Conservation (phyloP, 2,797 vertebrate species). For the Carduelis carduelis region DNA sequence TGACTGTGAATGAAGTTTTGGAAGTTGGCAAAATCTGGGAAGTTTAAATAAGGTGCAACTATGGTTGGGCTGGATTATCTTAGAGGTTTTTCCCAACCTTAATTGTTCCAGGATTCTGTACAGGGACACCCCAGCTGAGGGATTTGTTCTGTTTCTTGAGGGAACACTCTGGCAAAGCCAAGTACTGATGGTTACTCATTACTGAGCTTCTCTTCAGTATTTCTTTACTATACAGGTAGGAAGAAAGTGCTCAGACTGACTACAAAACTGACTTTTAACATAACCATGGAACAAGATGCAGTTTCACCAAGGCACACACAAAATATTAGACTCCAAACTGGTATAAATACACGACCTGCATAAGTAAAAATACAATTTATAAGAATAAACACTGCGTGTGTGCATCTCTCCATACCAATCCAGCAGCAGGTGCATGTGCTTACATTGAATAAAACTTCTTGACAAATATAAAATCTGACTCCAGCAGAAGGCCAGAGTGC, state of each 20-base stretch:
- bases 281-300: rapidly evolving
- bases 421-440: rapidly evolving
- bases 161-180: neutral
- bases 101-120: too few relatives aligned
- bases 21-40: neutral
- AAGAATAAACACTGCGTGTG: neutral
- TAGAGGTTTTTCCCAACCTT: neutral
- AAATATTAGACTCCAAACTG: neutral
- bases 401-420: neutral
- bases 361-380: neutral
- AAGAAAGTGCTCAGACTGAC: neutral
- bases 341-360: too few relatives aligned
- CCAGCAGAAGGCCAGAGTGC: neutral
- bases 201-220: neutral
- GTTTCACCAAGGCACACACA: neutral
- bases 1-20: neutral
- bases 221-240: neutral
- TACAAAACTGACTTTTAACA: neutral
- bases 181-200: neutral
- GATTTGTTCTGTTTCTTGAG: neutral
- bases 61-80: rapidly evolving
- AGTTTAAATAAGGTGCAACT: neutral
- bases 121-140: neutral
- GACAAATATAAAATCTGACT: neutral
- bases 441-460: neutral